Conservation (phyloP, 1,140 invertebrate genomes). For the Pararge aegeria region DNA sequence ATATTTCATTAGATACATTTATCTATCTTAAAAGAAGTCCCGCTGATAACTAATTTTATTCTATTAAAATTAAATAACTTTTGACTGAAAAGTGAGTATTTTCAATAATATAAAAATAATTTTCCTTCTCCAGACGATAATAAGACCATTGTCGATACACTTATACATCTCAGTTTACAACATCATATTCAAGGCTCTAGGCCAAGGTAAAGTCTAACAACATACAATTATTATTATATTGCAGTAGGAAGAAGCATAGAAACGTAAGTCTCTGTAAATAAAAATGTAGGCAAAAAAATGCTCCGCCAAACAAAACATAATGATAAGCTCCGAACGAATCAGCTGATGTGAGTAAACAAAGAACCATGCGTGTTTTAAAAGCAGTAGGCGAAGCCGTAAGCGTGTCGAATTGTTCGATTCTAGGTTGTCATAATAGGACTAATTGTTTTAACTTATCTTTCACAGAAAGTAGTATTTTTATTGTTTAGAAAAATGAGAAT, state of each 20-base stretch:
- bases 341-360: conserved; percentile 64
- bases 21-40: background rate
- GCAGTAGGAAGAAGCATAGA: background rate
- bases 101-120: background rate
- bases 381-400: background rate
- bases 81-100: background rate
- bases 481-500: conserved; percentile 77
- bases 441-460: conserved; percentile 37
- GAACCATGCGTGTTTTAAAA: conserved; percentile 13
- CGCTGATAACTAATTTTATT: background rate
- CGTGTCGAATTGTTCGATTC: background rate
- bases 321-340: conserved; percentile 33
- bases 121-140: conserved; percentile 7
- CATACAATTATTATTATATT: background rate
- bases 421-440: conserved; percentile 27
- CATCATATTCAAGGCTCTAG: conserved; percentile 30
- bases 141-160: background rate
- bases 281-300: background rate
- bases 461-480: conserved; percentile 57
- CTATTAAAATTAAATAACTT: background rate
- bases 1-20: background rate
- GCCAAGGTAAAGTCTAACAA: conserved; percentile 29
- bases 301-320: background rate
- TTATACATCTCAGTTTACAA: conserved; percentile 20
- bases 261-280: background rate